Evolutionary conservation across 2,888 invertebrate species (phyloP), one percentile per base, ranked within the genome.

Genomic region (Andrena praecox): DNA sequence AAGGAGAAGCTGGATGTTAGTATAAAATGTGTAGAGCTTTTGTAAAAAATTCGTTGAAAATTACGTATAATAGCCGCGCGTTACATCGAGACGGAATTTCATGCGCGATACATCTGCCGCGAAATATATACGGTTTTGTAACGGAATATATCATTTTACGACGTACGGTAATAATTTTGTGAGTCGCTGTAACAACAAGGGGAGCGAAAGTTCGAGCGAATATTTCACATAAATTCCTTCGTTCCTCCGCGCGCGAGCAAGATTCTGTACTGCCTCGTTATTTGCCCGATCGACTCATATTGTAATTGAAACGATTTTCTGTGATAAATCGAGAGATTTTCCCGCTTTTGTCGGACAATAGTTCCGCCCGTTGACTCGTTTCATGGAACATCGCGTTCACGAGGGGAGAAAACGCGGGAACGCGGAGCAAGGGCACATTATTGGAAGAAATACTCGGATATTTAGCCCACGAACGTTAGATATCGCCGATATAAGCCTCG

Each of bases 381-480:
- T 60, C 62, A 68, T 24, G 10, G 35, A 56, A 52, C n/a, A 29
- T 5, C 60, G n/a, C 35, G 66, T 52, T 73, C 48, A 59, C 50
- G 16, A 16, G 3, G 3, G 31, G 29, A n/a, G 82, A 87, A 90
- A 89, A 87, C 89, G 91, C 91, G 91, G 89, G 91, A 91, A 89
- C 48, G 31, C n/a, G 72, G 76, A 82, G 74, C 81, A 88, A 85
- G 85, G 84, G 80, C 86, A 88, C 24, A 20, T 27, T 24, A 27
- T 54, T 52, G 27, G 2, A 31, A 4, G 5, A 60, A 54, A 59
- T 35, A 59, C 8, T 7, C 20, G 20, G 27, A 27, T 16, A 48
- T 0, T 5, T 50, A 33, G 54, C 35, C 33, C 10, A 20, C 3
- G 20, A 7, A 29, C n/a, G 27, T 24, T n/a, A 31, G 73, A 64